Conservation (phyloP, 2,888 invertebrate species). For the Sycophila texana region DNA sequence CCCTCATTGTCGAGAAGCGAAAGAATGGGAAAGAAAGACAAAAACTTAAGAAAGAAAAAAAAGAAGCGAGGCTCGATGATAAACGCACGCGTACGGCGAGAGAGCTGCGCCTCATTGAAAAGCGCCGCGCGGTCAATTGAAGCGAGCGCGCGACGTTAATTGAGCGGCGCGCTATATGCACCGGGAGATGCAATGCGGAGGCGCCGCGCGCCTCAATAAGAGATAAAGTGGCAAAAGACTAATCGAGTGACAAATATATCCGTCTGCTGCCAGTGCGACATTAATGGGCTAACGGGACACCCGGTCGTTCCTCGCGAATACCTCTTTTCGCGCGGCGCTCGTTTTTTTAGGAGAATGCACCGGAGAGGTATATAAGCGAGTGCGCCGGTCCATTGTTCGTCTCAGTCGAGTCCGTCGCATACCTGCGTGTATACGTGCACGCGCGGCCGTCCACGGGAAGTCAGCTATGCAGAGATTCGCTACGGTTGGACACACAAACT, state of each 20-base stretch:
- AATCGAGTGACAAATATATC: slow-evolving; percentile 54
- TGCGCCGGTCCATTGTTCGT: slow-evolving; percentile 5
- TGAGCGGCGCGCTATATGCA: slow-evolving; percentile 4
- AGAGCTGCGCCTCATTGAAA: slow-evolving; percentile 17
- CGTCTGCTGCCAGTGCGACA: neutral
- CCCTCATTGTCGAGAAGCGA: slow-evolving; percentile 16
- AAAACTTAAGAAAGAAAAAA: slow-evolving; percentile 10
- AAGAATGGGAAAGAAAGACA: slow-evolving; percentile 9
- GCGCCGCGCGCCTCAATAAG: slow-evolving; percentile 30
- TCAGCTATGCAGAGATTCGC: neutral
- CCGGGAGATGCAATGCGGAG: neutral
- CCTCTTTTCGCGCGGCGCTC: neutral
- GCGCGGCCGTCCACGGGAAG: too few species aligned
- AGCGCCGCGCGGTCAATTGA: neutral
- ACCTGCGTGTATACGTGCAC: neutral
- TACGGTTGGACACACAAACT: neutral
- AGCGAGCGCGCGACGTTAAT: slow-evolving; percentile 2
- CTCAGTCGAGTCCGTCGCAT: slow-evolving; percentile 27
- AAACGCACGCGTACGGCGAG: neutral
- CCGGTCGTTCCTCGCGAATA: neutral
- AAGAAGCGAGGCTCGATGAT: neutral
- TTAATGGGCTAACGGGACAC: neutral
- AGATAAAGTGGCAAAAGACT: slow-evolving; percentile 44
- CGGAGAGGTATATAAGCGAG: slow-evolving; percentile 43
- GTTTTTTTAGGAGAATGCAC: too few species aligned